phyloP scores from a whole-genome alignment of 2,113 vertebrate species.

The Corvus moneduloides region DNA sequence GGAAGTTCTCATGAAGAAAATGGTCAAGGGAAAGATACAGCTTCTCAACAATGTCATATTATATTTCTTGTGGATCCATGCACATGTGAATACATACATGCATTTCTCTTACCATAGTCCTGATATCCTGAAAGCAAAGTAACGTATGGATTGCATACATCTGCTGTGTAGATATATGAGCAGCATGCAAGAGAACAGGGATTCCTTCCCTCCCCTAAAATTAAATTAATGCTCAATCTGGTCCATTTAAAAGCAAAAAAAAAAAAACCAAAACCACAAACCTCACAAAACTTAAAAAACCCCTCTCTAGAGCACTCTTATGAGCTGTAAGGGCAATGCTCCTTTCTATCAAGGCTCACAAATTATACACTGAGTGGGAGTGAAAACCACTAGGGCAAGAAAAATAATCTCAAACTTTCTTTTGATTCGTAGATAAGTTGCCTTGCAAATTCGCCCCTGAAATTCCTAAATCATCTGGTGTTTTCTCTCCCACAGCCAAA shows the following conservation, averaged over 20 bases:
- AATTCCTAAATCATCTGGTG: neutral
- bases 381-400: neutral
- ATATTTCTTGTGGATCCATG: neutral
- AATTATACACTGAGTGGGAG: neutral
- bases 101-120: neutral
- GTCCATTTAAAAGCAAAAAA: neutral
- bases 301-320: neutral
- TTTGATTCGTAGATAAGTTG: neutral
- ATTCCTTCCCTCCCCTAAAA: neutral
- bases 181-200: neutral
- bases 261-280: neutral
- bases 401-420: neutral
- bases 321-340: neutral
- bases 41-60: neutral
- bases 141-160: neutral
- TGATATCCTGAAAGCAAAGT: neutral
- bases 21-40: neutral
- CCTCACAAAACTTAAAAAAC: neutral
- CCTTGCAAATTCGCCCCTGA: neutral
- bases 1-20: neutral
- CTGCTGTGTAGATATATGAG: neutral
- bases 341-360: neutral
- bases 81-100: fast-evolving
- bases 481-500: neutral
- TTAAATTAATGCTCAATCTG: neutral